A percentile compares a stretch with the other conserved stretches of the same genome.
These are phyloP conservation scores for Parazoanthus swiftii DNA, from an alignment of 92 coral and sea anemone genomes.

Conservation along the genomic window DNA sequence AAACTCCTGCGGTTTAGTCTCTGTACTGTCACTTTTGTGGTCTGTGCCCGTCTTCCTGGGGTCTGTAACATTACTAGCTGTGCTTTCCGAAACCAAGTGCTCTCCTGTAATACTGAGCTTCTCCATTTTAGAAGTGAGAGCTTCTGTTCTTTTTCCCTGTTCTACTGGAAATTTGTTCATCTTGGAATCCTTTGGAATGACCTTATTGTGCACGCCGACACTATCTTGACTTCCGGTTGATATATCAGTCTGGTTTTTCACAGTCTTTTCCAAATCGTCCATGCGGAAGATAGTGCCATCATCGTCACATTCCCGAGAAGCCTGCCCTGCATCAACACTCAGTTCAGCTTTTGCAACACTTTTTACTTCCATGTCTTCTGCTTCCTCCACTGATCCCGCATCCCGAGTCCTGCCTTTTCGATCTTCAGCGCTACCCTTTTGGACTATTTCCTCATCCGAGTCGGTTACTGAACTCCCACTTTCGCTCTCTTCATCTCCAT, in stretches of 20 bases:
- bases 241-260: not conserved
- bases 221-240: not conserved
- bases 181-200: not conserved
- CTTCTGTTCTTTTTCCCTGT: not conserved
- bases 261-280: constrained; percentile 35
- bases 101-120: constrained; percentile 1
- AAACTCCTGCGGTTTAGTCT: not conserved
- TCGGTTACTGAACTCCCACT: constrained; percentile 20
- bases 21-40: not conserved
- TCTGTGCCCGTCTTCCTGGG: not conserved
- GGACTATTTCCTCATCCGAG: constrained; percentile 30
- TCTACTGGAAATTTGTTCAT: not conserved
- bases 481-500: constrained; percentile 18
- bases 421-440: constrained; percentile 22
- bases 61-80: not conserved
- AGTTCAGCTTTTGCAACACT: not conserved
- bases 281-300: constrained; percentile 39
- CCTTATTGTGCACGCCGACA: not conserved
- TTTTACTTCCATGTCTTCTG: constrained; percentile 1
- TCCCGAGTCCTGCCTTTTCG: not conserved
- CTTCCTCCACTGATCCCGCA: not conserved
- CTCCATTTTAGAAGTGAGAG: constrained; percentile 12
- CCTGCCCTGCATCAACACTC: not conserved
- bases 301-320: constrained; percentile 26
- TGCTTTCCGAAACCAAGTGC: not conserved